These are phyloP conservation scores for Aradophagus sp. DNA, from an alignment of 1,140 invertebrate genomes.

Conservation along the genomic window DNA sequence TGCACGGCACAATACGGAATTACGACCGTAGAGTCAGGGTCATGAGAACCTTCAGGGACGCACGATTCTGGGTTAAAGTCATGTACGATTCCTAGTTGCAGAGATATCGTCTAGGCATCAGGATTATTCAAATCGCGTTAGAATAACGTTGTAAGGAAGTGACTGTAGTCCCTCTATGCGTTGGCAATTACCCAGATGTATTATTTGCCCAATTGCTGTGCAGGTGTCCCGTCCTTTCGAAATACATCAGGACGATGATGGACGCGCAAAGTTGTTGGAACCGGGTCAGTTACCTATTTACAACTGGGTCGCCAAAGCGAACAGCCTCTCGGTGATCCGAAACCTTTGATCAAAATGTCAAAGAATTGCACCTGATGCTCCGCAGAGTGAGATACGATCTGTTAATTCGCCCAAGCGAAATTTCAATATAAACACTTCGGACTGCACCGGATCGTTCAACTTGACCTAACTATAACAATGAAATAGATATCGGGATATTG, in stretches of 20 bases:
- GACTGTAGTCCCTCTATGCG: slow-evolving; percentile 3
- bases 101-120: too few relatives aligned
- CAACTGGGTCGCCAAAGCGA: slow-evolving; percentile 67
- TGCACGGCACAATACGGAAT: slow-evolving; percentile 39
- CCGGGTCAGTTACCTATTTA: slow-evolving; percentile 72
- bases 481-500: slow-evolving; percentile 16
- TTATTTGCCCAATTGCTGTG: slow-evolving; percentile 36
- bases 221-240: slow-evolving; percentile 54
- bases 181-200: slow-evolving; percentile 39
- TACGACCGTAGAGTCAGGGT: slow-evolving; percentile 38
- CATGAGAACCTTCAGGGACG: slow-evolving; percentile 41
- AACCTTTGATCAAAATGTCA: slow-evolving; percentile 53
- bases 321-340: slow-evolving; percentile 45
- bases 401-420: slow-evolving; percentile 7
- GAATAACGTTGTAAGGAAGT: too few relatives aligned
- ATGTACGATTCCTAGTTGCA: too few relatives aligned
- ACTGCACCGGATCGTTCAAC: slow-evolving; percentile 11
- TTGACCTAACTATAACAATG: slow-evolving; percentile 27
- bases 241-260: slow-evolving; percentile 63
- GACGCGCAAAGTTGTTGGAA: slow-evolving; percentile 60
- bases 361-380: slow-evolving; percentile 32
- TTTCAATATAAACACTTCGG: slow-evolving; percentile 25
- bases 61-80: slow-evolving; percentile 44
- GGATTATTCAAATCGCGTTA: too few relatives aligned
- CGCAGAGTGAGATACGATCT: slow-evolving; percentile 16